Percentiles rank a stretch among this genome's conserved stretches.
phyloP scores from a whole-genome alignment of 2,113 vertebrate species.

The Gallinago paraguaiae region DNA sequence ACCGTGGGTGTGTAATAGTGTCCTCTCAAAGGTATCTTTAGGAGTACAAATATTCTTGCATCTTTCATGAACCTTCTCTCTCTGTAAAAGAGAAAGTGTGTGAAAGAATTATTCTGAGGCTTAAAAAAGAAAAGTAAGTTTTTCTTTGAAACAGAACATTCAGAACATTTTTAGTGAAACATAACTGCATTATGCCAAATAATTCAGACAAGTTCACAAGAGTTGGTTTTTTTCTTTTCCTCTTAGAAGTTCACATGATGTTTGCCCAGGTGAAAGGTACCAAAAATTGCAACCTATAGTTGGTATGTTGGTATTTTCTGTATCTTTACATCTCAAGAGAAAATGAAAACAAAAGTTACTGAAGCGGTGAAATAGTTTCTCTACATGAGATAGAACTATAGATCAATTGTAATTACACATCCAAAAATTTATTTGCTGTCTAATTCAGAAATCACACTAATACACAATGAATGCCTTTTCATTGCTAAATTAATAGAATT shows the following conservation, averaged over 20 bases:
- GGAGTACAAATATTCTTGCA: slow-evolving; percentile 88
- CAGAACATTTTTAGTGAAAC: background rate
- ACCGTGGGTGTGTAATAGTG: slow-evolving; percentile 86
- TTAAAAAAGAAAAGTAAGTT: background rate
- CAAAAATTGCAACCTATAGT: background rate
- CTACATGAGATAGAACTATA: background rate
- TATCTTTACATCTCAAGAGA: background rate
- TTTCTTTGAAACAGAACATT: background rate
- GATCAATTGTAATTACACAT: background rate
- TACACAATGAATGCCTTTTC: background rate
- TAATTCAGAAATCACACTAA: background rate
- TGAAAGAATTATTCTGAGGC: slow-evolving; percentile 17
- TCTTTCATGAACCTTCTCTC: slow-evolving; percentile 91
- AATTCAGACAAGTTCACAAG: background rate
- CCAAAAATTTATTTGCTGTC: background rate
- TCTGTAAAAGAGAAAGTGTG: slow-evolving; percentile 76
- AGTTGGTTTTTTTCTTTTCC: background rate
- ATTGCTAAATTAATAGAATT: background rate
- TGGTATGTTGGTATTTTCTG: background rate
- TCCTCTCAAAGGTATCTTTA: slow-evolving; percentile 87
- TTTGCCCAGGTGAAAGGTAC: background rate
- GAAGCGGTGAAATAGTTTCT: background rate
- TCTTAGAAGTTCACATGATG: background rate
- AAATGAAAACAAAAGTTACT: background rate
- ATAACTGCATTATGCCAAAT: background rate